Conservation (phyloP, 2,888 invertebrate species). For the Carcina quercana region DNA sequence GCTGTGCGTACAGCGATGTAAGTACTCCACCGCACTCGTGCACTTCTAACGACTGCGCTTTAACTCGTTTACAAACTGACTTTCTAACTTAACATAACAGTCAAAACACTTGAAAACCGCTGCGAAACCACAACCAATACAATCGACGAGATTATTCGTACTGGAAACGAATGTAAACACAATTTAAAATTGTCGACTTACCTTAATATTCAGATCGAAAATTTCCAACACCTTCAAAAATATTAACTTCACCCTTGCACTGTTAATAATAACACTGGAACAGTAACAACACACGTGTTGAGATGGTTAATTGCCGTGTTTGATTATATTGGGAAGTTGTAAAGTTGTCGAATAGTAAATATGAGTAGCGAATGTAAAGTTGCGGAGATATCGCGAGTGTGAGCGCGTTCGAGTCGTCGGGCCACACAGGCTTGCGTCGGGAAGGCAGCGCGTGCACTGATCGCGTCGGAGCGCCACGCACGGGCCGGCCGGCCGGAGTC, state of each 20-base stretch:
- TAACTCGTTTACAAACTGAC: constrained; percentile 63
- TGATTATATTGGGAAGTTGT: too few relatives aligned
- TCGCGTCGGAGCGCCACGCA: constrained; percentile 37
- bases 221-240: constrained; percentile 42
- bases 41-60: too few relatives aligned
- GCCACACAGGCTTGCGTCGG: constrained; percentile 54
- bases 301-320: too few relatives aligned
- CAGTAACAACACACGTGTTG: too few relatives aligned
- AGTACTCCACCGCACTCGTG: too few relatives aligned
- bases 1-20: constrained; percentile 46
- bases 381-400: constrained; percentile 15
- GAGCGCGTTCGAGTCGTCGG: constrained; percentile 28
- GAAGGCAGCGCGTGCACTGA: constrained; percentile 67
- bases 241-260: constrained; percentile 32
- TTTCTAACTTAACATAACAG: too few relatives aligned
- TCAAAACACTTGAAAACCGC: neutral
- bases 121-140: neutral
- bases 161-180: too few relatives aligned
- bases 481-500: constrained; percentile 30
- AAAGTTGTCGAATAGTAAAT: too few relatives aligned
- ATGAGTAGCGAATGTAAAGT: constrained; percentile 20
- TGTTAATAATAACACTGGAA: neutral
- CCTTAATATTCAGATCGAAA: constrained; percentile 54
- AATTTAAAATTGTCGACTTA: constrained; percentile 34
- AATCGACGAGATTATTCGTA: too few relatives aligned